These are phyloP conservation scores for Montipora efflorescens DNA, from an alignment of 64 coral and sea anemone genomes.

Conservation along the genomic window DNA sequence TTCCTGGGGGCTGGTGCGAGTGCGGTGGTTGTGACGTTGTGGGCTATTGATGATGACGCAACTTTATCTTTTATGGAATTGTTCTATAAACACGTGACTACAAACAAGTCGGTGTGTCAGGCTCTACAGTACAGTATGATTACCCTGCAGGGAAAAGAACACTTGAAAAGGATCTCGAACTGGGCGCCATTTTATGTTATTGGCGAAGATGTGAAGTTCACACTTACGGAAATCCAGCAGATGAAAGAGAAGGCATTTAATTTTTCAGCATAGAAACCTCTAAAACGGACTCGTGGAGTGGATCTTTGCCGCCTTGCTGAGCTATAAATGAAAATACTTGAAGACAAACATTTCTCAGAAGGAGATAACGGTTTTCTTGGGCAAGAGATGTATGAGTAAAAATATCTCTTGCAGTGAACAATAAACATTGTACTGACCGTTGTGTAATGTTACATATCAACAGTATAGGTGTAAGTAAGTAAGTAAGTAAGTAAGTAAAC, in stretches of 20 bases:
- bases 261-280: background rate
- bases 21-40: slow-evolving; percentile 33
- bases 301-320: background rate
- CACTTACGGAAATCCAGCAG: background rate
- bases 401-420: no score
- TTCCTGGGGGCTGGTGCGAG: slow-evolving; percentile 31
- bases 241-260: background rate
- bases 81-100: slow-evolving; percentile 24
- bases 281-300: background rate
- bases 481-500: no score
- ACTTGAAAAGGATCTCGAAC: slow-evolving; percentile 22
- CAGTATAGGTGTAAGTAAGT: no score
- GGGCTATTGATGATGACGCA: slow-evolving; percentile 31
- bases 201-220: slow-evolving; percentile 20
- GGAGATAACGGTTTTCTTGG: no score
- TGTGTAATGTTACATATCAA: no score
- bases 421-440: no score
- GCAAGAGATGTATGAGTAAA: no score
- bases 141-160: slow-evolving; percentile 5
- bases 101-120: background rate
- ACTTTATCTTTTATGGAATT: slow-evolving; percentile 12
- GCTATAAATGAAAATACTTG: background rate
- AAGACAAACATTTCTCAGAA: background rate
- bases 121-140: background rate
- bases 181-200: slow-evolving; percentile 31